Evolutionary conservation across 2,888 invertebrate genomes (phyloP), one percentile per base, ranked within the genome.

Genomic region (Sarcophaga caerulescens): DNA sequence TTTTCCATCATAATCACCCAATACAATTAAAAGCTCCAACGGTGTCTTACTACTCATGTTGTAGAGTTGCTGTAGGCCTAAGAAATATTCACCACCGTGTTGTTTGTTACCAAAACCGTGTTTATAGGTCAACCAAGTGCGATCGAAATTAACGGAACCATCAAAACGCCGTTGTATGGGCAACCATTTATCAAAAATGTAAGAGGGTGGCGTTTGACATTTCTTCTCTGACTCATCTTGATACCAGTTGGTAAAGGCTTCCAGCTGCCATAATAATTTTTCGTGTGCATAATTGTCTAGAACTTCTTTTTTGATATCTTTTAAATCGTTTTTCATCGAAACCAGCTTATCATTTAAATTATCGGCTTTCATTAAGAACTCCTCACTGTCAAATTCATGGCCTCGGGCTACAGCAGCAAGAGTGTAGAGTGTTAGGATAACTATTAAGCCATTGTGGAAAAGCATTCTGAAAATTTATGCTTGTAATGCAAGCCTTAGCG

Each of bases 81-180:
- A 25, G 52, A 85, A 85, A 65, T 82, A 82, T 52, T 85, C 81
- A 10, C 57, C 63, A 17, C 52, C 52, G 35, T 35, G 10, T 1
- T 75, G 63, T 57, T 74, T 78, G 44, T 66, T 45, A 11, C 85
- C 85, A 57, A 85, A 85, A 44, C 85, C 85, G 14, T 81, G 57
- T 44, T 75, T 65, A 47, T 85, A 85, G 2, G 78, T 66, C 0
- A 74, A 21, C 85, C 85, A 85, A 66, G 75, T 85, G n/a, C 85
- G 74, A 78, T 85, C 70, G 57, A 85, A 85, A 71, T 78, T 78
- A 19, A 60, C 65, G 0, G 81, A 66, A n/a, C 85, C 85, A 82
- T 85, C 78, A 17, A 75, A 12, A 66, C 85, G 85, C 21, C 81
- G 63, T 70, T 85, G 75, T 66, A 85, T 57, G 14, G 60, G 59